Conservation (phyloP, 2,888 invertebrate genomes). For the Alloplasta piceator region DNA sequence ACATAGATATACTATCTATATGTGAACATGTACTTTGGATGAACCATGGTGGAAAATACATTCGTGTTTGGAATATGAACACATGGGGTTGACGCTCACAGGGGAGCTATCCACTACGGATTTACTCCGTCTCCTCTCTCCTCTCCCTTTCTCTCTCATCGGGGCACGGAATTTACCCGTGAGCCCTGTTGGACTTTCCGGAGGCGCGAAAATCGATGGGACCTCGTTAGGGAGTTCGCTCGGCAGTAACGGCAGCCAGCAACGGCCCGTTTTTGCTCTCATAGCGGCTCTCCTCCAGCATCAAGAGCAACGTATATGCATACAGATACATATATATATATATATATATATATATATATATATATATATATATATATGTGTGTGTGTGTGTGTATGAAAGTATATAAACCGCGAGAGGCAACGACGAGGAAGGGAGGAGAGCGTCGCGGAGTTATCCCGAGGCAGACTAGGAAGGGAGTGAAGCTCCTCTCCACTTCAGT, state of each 20-base stretch:
- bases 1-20: conserved; percentile 5
- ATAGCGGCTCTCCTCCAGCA: conserved; percentile 31
- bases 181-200: conserved; percentile 63
- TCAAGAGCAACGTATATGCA: conserved; percentile 4
- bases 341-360: conserved; percentile 16
- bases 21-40: background rate
- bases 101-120: conserved; percentile 58
- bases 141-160: conserved; percentile 20
- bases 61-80: conserved; percentile 45
- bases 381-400: background rate
- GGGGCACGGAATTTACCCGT: conserved; percentile 57
- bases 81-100: conserved; percentile 35
- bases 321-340: too few species aligned
- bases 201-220: conserved; percentile 67
- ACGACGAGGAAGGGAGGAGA: conserved; percentile 38
- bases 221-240: conserved; percentile 66
- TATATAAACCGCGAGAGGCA: conserved; percentile 9
- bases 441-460: conserved; percentile 59
- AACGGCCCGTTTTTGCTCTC: conserved; percentile 53
- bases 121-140: conserved; percentile 38
- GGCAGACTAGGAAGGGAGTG: conserved; percentile 65
- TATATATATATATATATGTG: background rate
- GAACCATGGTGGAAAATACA: conserved; percentile 45
- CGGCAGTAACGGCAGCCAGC: conserved; percentile 49
- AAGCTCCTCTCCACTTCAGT: conserved; percentile 46